Evolutionary conservation across 2,113 vertebrate genomes (phyloP).

Genomic region (Zosterops borbonicus): DNA sequence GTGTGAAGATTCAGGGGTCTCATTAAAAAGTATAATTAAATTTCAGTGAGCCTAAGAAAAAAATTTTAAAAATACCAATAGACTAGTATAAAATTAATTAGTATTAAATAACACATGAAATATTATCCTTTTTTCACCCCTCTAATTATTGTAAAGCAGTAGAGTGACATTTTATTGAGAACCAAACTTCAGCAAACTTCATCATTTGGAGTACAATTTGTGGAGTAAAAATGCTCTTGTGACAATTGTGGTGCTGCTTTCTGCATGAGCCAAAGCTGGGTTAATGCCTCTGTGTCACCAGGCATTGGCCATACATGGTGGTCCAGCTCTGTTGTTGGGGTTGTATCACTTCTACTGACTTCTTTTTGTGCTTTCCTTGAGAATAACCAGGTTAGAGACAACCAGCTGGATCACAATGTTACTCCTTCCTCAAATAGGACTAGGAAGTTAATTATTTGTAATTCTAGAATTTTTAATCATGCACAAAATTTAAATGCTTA

Average conservation of each 20-base stretch:
- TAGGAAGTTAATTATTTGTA: background rate
- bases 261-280: background rate
- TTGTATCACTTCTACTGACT: rapidly evolving
- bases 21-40: background rate
- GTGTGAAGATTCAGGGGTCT: background rate
- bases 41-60: background rate
- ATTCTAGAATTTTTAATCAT: background rate
- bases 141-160: background rate
- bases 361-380: background rate
- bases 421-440: background rate
- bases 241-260: background rate
- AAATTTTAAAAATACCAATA: background rate
- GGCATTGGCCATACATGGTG: background rate
- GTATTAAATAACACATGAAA: background rate
- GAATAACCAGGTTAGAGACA: background rate
- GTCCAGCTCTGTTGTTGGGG: background rate
- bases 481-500: background rate
- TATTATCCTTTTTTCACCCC: rapidly evolving
- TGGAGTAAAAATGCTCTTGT: background rate
- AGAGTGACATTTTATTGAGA: background rate
- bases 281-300: background rate
- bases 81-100: background rate
- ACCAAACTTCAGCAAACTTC: background rate
- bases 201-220: background rate
- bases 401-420: rapidly evolving